phyloP scores from a whole-genome alignment of 2,113 vertebrate species.

The Phocoena sinus region DNA sequence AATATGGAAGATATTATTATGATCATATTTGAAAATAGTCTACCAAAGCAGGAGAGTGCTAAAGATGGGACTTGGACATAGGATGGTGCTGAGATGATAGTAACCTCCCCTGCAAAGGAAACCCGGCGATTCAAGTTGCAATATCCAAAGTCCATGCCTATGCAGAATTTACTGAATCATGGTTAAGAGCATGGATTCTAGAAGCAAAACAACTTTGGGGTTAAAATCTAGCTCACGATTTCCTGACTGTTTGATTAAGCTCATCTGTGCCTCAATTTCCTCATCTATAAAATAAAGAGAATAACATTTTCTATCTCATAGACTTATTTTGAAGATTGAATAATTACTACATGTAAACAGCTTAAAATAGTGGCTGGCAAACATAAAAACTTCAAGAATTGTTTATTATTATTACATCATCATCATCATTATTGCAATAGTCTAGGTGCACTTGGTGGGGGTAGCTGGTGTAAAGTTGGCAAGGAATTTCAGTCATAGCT shows the following conservation, averaged over 20 bases:
- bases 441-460: background rate
- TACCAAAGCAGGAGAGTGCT: background rate
- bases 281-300: background rate
- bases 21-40: background rate
- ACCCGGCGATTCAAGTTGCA: background rate
- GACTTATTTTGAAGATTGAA: constrained; percentile 22
- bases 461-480: background rate
- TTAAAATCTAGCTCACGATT: background rate
- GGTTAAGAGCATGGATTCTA: background rate
- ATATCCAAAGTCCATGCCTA: background rate
- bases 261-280: background rate
- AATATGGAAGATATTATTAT: background rate
- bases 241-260: background rate
- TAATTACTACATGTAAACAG: background rate
- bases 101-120: background rate
- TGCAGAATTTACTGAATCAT: background rate
- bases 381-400: background rate
- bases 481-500: background rate
- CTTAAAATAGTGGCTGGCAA: background rate
- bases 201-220: background rate
- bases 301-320: background rate
- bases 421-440: background rate
- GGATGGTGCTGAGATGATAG: background rate
- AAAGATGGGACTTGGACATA: background rate
- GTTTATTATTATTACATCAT: background rate